Base-by-base conservation (phyloP, 2,888 invertebrate species). In the Lasioglossum oenotherae region DNA sequence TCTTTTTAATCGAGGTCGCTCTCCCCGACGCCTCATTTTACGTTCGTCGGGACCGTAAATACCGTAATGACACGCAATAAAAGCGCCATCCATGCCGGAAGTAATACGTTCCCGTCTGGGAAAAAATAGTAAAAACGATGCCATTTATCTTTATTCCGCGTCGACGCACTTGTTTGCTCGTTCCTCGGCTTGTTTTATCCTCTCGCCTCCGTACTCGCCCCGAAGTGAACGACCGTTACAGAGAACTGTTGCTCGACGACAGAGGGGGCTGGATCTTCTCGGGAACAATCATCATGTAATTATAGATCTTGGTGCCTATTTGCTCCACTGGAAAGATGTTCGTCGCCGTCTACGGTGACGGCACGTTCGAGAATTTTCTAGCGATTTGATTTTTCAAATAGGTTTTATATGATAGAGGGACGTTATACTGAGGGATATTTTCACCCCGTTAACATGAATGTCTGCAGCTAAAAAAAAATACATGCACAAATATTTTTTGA, bases 141-240 rank as follows among this genome's bases (percentile, higher is more conserved):
- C n/a, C 84, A 69, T 82, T 83, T 82, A 67, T 78, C 77, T 83
- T 81, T 76, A 76, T 76, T 44, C 44, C 27, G 12, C 19, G 46
- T n/a, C 49, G 41, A 49, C 60, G 31, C 19, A 38, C 69, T 74
- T 77, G 76, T 73, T 74, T 38, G 27, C 73, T 31, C 35, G 49
- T 57, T 38, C 57, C 35, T 69, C 31, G 49, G 23, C 46, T 73
- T 49, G 46, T 73, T 31, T 46, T 27, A 8, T 46, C 27, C 73
- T 46, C 69, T 23, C 8, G 72, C 6, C 16, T 16, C 64, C 31
- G 64, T 31, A 2, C 31, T 6, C 19, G 6, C 31, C 64, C 27
- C 27, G 44, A 27, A 46, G 72, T 44, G 72, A 72, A 69, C 38
- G 69, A 69, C 69, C 35, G 69, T n/a, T 31, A 31, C 23, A 41